These are phyloP conservation scores for Apocrypta bakeri DNA, from an alignment of 1,140 invertebrate species.

Conservation along the genomic window DNA sequence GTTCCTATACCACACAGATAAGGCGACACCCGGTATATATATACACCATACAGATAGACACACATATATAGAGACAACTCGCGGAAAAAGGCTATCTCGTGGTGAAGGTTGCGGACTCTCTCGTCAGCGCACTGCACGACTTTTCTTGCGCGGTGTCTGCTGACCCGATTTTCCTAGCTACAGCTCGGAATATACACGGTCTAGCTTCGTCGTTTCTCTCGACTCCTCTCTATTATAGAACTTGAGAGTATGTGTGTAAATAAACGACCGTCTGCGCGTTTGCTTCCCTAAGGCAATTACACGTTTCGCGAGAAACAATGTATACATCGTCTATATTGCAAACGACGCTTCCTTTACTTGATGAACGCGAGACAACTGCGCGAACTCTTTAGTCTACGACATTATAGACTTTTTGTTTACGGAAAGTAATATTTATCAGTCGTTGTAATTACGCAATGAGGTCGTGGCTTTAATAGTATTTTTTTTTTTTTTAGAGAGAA, in stretches of 20 bases:
- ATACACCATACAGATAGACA: no score
- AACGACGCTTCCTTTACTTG: no score
- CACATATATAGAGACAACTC: neutral
- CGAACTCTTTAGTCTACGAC: no score
- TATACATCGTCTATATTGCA: neutral
- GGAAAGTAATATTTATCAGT: no score
- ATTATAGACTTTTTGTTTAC: neutral
- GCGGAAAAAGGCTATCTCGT: slow-evolving; percentile 22
- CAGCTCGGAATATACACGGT: neutral
- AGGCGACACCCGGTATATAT: no score
- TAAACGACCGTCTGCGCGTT: neutral
- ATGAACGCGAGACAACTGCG: no score
- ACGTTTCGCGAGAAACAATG: slow-evolving; percentile 7
- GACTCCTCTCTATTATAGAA: neutral
- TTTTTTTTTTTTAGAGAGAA: no score
- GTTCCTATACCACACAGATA: no score
- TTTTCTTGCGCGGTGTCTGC: slow-evolving; percentile 63
- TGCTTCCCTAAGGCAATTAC: no score
- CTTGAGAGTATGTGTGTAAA: neutral
- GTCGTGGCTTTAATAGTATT: no score
- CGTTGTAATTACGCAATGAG: no score
- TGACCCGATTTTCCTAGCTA: slow-evolving; percentile 60
- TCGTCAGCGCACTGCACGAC: slow-evolving; percentile 5
- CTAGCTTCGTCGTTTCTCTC: neutral
- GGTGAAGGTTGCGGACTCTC: slow-evolving; percentile 46